phyloP scores from a whole-genome alignment of 2,113 vertebrate species.

The Grammomys dolichurus region DNA sequence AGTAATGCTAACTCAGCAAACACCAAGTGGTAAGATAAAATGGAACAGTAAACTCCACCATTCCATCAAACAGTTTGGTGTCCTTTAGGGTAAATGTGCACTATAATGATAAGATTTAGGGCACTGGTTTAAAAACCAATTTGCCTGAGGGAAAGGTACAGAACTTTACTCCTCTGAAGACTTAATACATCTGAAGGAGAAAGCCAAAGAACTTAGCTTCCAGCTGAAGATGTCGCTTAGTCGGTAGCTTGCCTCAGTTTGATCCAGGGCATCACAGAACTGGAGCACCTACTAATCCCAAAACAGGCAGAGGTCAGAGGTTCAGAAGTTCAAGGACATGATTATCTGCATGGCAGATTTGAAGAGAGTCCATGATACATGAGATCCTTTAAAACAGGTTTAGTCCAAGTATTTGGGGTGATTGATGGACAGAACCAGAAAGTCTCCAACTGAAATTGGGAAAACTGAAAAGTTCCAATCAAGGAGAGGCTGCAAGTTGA shows the following conservation, averaged over 20 bases:
- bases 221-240: too few species aligned
- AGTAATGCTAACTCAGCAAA: not conserved
- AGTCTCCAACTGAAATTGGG: constrained; percentile 12
- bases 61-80: not conserved
- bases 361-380: not conserved
- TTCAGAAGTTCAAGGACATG: not conserved
- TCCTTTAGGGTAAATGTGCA: not conserved
- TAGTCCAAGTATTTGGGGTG: not conserved
- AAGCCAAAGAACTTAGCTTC: not conserved
- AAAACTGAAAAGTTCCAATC: not conserved
- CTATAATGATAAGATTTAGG: not conserved
- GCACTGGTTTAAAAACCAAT: not conserved
- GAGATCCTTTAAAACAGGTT: not conserved
- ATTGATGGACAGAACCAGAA: not conserved
- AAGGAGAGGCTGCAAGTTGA: not conserved
- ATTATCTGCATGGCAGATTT: not conserved
- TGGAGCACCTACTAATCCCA: not conserved
- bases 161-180: not conserved
- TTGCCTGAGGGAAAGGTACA: not conserved
- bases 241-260: not conserved
- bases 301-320: not conserved
- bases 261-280: not conserved
- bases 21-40: not conserved
- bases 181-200: not conserved
- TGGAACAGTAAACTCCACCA: not conserved